Percentiles rank a stretch among this genome's conserved stretches.
Evolutionary conservation across 2,113 vertebrate species (phyloP).

Genomic region (Laticauda laticaudata): DNA sequence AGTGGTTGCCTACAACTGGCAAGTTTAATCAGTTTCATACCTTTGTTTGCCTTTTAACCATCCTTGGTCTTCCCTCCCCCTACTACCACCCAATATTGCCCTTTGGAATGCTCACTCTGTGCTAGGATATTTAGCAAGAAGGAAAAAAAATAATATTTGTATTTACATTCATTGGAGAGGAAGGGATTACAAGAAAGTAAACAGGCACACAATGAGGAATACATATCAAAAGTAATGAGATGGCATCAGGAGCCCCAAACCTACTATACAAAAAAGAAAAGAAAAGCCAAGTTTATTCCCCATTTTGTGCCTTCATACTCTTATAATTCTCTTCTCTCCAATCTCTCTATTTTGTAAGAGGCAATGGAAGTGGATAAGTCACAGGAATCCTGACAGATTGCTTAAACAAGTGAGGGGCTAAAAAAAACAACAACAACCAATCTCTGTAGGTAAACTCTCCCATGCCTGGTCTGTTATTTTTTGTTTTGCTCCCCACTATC

Average conservation of each 20-base stretch:
- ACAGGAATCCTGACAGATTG: background rate
- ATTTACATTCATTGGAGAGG: background rate
- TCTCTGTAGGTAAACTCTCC: background rate
- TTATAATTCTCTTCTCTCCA: no score
- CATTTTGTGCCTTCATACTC: no score
- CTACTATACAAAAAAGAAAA: no score
- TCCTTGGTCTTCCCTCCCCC: background rate
- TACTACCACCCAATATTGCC: no score
- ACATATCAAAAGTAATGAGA: no score
- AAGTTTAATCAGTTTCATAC: background rate
- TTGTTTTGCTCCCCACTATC: background rate
- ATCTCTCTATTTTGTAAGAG: no score
- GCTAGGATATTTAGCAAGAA: background rate
- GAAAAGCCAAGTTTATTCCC: no score
- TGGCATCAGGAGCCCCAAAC: no score
- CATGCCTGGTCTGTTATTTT: background rate
- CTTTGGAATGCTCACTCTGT: background rate
- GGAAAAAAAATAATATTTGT: background rate
- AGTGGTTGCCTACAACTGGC: background rate
- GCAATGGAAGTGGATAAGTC: no score
- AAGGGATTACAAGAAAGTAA: no score
- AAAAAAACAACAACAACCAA: background rate
- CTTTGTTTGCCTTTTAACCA: background rate
- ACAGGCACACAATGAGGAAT: no score
- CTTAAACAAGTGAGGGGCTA: background rate